phyloP scores from a whole-genome alignment of 2,113 vertebrate species.

The Terrapene triunguis region DNA sequence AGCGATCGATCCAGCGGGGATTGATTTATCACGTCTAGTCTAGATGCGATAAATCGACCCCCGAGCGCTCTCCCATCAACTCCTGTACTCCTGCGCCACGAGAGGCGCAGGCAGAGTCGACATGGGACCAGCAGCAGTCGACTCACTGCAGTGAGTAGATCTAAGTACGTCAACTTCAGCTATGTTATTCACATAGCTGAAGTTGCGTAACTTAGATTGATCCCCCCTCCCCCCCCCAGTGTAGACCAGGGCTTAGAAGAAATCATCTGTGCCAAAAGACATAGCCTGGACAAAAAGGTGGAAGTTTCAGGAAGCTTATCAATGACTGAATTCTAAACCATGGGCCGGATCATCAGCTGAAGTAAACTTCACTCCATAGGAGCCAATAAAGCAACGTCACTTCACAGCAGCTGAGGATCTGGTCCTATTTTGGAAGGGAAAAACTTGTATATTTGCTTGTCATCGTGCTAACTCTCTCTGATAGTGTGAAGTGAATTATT shows the following conservation, averaged over 20 bases:
- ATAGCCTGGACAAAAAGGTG: background rate
- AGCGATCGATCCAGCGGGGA: too few species aligned
- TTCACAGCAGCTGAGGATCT: background rate
- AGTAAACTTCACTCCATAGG: background rate
- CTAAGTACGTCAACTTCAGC: too few species aligned
- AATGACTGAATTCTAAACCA: background rate
- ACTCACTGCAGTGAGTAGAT: too few species aligned
- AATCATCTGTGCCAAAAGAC: background rate
- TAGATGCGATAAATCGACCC: too few species aligned
- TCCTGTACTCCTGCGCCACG: too few species aligned
- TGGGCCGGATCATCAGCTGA: background rate
- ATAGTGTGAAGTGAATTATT: accelerated
- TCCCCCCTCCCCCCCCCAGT: accelerated
- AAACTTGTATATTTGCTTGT: background rate
- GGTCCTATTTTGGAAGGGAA: background rate
- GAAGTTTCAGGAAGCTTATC: background rate
- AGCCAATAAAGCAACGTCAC: background rate
- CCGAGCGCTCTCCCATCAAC: too few species aligned
- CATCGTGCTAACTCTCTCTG: background rate
- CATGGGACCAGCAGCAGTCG: too few species aligned
- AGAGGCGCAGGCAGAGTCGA: too few species aligned
- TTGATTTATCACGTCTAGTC: too few species aligned
- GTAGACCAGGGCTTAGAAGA: background rate
- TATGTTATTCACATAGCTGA: too few species aligned
- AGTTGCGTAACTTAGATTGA: too few species aligned